These are phyloP conservation scores for Petrocephalus schoutedeni DNA, from an alignment of 2,797 vertebrate genomes.

Conservation along the genomic window DNA sequence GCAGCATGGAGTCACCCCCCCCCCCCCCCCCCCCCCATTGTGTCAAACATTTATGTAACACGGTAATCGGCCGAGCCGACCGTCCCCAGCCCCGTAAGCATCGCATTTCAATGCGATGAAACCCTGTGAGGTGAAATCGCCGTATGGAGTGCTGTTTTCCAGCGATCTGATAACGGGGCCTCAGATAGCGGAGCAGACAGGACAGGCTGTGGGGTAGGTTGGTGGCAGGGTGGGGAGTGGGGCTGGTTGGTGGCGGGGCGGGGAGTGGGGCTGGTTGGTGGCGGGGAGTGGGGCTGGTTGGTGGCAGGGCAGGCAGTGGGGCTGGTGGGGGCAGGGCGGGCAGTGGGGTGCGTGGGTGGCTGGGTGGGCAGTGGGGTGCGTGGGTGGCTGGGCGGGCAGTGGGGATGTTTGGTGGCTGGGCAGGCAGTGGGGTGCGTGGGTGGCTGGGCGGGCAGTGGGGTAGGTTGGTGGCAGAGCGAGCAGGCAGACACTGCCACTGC, in stretches of 20 bases:
- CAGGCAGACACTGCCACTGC: constrained; percentile 33
- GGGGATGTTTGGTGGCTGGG: background rate
- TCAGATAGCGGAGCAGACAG: constrained; percentile 47
- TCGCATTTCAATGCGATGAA: constrained; percentile 9
- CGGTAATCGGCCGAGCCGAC: background rate
- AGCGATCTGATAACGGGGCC: constrained; percentile 61
- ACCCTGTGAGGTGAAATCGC: constrained; percentile 11
- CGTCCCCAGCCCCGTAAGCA: background rate
- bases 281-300: background rate
- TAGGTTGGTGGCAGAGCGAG: background rate
- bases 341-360: background rate
- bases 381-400: background rate
- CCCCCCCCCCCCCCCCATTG: background rate
- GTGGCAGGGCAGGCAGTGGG: background rate
- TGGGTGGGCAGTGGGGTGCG: background rate
- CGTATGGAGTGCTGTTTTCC: constrained; percentile 48
- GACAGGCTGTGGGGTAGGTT: background rate
- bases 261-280: background rate
- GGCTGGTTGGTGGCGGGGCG: background rate
- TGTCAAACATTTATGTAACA: background rate
- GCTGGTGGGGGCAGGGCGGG: background rate
- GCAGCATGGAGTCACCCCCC: background rate
- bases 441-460: background rate
- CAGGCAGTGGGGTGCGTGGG: background rate
- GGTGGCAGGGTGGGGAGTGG: background rate